These are phyloP conservation scores for Tychaedon coryphoeus DNA, from an alignment of 2,113 vertebrate species.

Conservation along the genomic window DNA sequence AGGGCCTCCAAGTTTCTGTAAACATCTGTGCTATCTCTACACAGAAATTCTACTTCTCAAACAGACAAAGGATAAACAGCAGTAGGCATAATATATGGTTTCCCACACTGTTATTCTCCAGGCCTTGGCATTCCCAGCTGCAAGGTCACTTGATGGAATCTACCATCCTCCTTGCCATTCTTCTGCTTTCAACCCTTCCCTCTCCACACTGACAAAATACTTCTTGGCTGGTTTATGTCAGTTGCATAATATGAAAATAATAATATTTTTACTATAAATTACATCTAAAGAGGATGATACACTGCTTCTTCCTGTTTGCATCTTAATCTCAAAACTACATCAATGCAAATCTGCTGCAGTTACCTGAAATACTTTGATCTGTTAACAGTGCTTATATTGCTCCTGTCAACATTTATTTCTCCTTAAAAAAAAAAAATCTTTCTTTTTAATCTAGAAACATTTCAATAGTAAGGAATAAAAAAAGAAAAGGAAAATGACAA, in stretches of 20 bases:
- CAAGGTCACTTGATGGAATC: neutral
- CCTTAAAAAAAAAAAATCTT: neutral
- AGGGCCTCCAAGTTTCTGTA: neutral
- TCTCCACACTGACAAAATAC: neutral
- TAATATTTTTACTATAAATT: neutral
- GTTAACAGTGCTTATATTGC: neutral
- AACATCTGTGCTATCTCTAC: neutral
- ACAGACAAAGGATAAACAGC: neutral
- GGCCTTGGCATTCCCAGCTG: neutral
- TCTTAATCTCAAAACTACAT: neutral
- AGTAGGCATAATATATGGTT: neutral
- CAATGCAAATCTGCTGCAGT: neutral
- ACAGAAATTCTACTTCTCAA: neutral
- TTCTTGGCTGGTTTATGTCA: neutral
- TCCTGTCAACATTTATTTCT: neutral
- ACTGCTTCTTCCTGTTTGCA: neutral
- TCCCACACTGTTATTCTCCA: neutral
- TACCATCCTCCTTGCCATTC: neutral
- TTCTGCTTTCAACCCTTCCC: neutral
- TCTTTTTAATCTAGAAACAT: neutral
- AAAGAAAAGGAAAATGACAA: neutral
- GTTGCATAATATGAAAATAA: neutral
- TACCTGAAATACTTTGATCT: conserved; percentile 1
- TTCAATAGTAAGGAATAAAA: neutral
- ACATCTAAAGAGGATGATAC: neutral